Evolutionary conservation across 2,113 vertebrate genomes (phyloP), one percentile per base, ranked within the genome.

Genomic region (Australoheros scitulus): DNA sequence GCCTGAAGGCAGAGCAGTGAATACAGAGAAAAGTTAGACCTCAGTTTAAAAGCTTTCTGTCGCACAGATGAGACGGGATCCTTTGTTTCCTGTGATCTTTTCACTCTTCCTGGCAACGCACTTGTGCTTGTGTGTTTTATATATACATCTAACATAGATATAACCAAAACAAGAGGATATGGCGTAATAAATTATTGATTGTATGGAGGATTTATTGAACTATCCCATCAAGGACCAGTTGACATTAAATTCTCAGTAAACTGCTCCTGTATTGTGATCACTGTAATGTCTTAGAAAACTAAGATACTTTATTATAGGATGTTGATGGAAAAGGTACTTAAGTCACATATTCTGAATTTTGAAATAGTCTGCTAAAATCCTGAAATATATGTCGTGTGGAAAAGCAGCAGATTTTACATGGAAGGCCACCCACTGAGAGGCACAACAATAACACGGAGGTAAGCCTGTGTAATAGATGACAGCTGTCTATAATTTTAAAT

Each of bases 391-490:
- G 52, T 10, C 9, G 9, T 55, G 52, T 55, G 47, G 29, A 72
- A 72, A 34, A 0, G 0, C 68, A 52, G 26, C 43, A 77, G 24
- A 15, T 83, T 83, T 79, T 36, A 74, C 63, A 57, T 24, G 52
- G 34, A 77, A 34, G 85, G 70, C 80, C 79, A 81, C 77, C 79
- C 84, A 87, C 60, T 83, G 43, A 79, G 74, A 82, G 90, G 55
- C 90, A 85, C 88, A 59, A 20, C 86, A 77, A 80, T 77, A 85
- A 84, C 85, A 84, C 61, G 50, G 82, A 80, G 61, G 47, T 75
- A 77, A 90, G 75, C 91, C 89, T 88, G 82, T 79, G 52, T 93
- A 93, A 89, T 92, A 89, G 84, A 87, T 15, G 60, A 90, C 92
- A 92, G 90, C 91, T 94, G 94, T 91, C 92, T 77, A 24, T 87